These are phyloP conservation scores for Euspilapteryx auroguttella DNA, from an alignment of 2,888 invertebrate species.

Conservation along the genomic window DNA sequence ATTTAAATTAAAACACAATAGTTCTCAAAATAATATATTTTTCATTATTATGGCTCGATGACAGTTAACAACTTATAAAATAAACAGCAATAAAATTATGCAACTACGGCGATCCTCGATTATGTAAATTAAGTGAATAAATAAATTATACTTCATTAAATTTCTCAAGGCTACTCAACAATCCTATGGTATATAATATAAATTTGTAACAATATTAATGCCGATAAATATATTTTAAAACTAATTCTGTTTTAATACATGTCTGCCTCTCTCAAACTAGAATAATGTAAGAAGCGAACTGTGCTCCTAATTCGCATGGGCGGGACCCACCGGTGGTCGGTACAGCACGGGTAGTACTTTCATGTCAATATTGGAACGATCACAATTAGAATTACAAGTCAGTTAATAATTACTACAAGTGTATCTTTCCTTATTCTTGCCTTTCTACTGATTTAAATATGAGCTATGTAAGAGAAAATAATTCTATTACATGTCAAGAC, in stretches of 20 bases:
- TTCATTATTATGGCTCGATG: constrained; percentile 62
- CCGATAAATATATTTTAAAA: constrained; percentile 36
- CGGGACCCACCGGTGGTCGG: too few species aligned
- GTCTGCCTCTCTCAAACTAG: constrained; percentile 31
- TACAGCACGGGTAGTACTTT: too few species aligned
- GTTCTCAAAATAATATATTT: constrained; percentile 56
- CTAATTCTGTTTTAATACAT: constrained; percentile 24
- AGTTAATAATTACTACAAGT: too few species aligned
- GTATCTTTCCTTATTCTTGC: too few species aligned
- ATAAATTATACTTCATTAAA: constrained; percentile 33
- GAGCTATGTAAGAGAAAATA: too few species aligned
- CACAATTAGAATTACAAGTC: too few species aligned
- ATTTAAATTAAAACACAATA: constrained; percentile 17
- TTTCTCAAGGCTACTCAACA: constrained; percentile 55
- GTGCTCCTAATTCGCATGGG: too few species aligned
- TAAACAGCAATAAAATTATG: constrained; percentile 53
- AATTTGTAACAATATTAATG: constrained; percentile 56
- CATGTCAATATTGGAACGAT: too few species aligned
- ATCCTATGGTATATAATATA: constrained; percentile 40
- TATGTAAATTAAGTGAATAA: constrained; percentile 44
- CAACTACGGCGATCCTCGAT: constrained; percentile 44
- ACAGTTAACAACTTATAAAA: constrained; percentile 57
- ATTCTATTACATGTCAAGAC: too few species aligned
- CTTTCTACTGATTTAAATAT: too few species aligned
- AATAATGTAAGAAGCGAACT: constrained; percentile 15